phyloP scores from a whole-genome alignment of 2,113 vertebrate genomes.

The Platichthys flesus region DNA sequence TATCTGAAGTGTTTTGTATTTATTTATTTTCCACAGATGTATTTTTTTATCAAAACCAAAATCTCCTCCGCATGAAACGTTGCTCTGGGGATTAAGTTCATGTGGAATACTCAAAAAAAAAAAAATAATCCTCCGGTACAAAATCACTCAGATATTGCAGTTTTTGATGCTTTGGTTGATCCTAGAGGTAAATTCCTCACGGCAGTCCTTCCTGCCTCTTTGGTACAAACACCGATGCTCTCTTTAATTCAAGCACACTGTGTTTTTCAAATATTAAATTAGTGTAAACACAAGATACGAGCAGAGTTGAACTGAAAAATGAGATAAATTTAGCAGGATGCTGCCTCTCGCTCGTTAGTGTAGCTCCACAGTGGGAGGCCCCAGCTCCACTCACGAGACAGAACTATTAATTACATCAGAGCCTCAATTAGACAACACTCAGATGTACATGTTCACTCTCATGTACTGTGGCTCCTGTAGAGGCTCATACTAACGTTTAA shows the following conservation, averaged over 20 bases:
- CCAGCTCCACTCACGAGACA: conserved; percentile 54
- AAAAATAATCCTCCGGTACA: conserved; percentile 45
- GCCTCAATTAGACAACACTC: conserved; percentile 67
- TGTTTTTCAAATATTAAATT: conserved; percentile 44
- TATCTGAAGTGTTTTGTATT: background rate
- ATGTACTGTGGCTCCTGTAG: conserved; percentile 16
- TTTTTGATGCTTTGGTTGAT: conserved; percentile 25
- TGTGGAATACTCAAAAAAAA: conserved; percentile 35
- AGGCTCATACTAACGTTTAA: conserved; percentile 31
- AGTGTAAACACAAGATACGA: conserved; percentile 57
- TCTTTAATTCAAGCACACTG: conserved; percentile 15
- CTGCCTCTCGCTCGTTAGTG: conserved; percentile 29
- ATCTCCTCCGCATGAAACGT: conserved; percentile 13
- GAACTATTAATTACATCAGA: conserved; percentile 66
- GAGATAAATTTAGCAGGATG: conserved; percentile 37
- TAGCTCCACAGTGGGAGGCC: conserved; percentile 47
- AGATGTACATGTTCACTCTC: conserved; percentile 20
- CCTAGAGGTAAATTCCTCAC: conserved; percentile 25
- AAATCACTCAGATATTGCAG: conserved; percentile 34
- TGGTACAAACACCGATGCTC: conserved; percentile 24
- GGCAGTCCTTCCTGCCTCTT: conserved; percentile 14
- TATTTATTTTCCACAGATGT: conserved; percentile 9
- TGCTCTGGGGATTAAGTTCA: conserved; percentile 37
- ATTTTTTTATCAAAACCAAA: conserved; percentile 21
- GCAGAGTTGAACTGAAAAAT: conserved; percentile 70